These are phyloP conservation scores for Chloromyia formosa DNA, from an alignment of 2,888 invertebrate genomes.

Conservation along the genomic window DNA sequence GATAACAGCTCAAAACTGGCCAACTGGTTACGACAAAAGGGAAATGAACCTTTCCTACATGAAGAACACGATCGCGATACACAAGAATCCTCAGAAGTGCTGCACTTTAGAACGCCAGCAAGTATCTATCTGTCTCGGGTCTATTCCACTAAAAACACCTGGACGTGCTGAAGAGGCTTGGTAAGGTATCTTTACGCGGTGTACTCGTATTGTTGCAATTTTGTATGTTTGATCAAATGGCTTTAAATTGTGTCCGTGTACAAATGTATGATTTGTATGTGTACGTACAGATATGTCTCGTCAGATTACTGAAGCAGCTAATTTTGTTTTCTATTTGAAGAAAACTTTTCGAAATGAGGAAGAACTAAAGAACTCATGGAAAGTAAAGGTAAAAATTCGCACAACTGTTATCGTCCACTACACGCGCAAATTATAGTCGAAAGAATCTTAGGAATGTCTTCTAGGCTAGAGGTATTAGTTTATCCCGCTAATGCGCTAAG, in stretches of 20 bases:
- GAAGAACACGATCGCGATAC: neutral
- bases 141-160: slow-evolving; percentile 6
- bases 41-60: neutral
- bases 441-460: slow-evolving; percentile 32
- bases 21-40: neutral
- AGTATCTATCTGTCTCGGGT: slow-evolving; percentile 10
- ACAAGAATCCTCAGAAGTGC: slow-evolving; percentile 33
- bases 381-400: slow-evolving; percentile 24
- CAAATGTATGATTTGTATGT: neutral
- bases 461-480: neutral
- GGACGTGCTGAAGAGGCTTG: neutral
- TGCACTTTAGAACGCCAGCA: slow-evolving; percentile 5
- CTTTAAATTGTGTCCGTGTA: neutral
- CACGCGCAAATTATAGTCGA: neutral
- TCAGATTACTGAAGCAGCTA: neutral
- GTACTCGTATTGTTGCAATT: slow-evolving; percentile 1
- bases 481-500: neutral
- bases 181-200: slow-evolving; percentile 13
- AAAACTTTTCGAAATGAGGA: neutral
- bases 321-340: neutral
- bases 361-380: neutral
- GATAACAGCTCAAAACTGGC: neutral
- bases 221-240: slow-evolving; percentile 23
- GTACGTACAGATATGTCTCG: neutral
- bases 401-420: slow-evolving; percentile 21